phyloP scores from a whole-genome alignment of 1,140 invertebrate genomes.

The Matsumurasca onukii region DNA sequence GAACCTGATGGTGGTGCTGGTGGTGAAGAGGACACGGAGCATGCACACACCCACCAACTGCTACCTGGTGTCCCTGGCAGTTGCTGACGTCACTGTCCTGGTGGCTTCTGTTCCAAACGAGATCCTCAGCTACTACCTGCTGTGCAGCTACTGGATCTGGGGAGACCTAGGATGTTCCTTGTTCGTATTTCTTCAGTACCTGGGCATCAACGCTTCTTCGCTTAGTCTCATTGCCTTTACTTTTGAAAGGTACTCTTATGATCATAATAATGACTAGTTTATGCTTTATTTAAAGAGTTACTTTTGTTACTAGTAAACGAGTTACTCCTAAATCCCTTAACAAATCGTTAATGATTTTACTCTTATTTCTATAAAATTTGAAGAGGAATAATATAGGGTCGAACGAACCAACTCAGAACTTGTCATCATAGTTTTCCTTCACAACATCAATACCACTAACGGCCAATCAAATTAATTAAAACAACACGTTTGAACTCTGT shows the following conservation, averaged over 20 bases:
- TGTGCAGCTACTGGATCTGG: conserved; percentile 52
- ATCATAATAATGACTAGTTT: too few species aligned
- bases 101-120: conserved; percentile 60
- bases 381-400: too few species aligned
- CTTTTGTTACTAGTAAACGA: too few species aligned
- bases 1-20: conserved; percentile 57
- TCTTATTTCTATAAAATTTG: too few species aligned
- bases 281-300: too few species aligned
- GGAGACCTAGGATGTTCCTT: conserved; percentile 59
- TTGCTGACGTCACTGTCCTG: conserved; percentile 60
- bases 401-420: too few species aligned
- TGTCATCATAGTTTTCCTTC: too few species aligned
- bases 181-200: conserved; percentile 64
- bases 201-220: conserved; percentile 68
- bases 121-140: conserved; percentile 58
- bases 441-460: too few species aligned
- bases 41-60: conserved; percentile 61
- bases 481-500: too few species aligned
- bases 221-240: conserved; percentile 68
- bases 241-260: conserved; percentile 68
- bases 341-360: too few species aligned
- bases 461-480: too few species aligned
- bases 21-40: conserved; percentile 50
- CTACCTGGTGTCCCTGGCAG: conserved; percentile 60
- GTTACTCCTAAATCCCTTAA: too few species aligned